Base-by-base conservation (phyloP, 2,797 vertebrate genomes). In the Sebastiscus tertius region DNA sequence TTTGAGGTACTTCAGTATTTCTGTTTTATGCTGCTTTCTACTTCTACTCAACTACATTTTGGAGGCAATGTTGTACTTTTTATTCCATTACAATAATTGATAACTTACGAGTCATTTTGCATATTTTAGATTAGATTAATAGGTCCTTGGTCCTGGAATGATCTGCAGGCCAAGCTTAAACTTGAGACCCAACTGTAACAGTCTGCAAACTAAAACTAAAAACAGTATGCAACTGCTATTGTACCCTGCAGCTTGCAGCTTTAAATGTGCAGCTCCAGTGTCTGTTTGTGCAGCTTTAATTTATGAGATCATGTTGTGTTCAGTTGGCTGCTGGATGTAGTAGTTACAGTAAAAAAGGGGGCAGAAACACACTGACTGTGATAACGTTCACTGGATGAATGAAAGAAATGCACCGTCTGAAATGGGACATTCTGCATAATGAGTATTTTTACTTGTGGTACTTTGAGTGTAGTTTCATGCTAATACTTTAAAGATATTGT, bases 301-400 rank as follows among this genome's bases (percentile, higher is more conserved):
- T 55, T 6, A 27, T 6, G 18, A 61, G 26, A 42, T 31, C 61
- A 6, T 55, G 74, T 6, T 68, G 36, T 39, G 36, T 58, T 24
- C 52, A 46, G 52, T 18, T 58, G 24, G 12, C 56, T 67, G 59
- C 42, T 63, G 22, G 31, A 11, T 5, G 71, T 7, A 13, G 31
- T 39, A 14, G 34, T 42, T 8, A 4, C 10, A 52, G 42, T 7
- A 26, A 20, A 18, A 59, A 39, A 74, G 65, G 62, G 72, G 81
- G 74, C 55, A 64, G 78, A 83, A 75, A 78, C 80, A 39, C 9
- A 9, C 14, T 2, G 11, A 24, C 36, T 33, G 18, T 10, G 58
- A 56, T 34, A 64, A 8, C 27, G 8, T 2, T 26, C 22, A 46
- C 55, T 55, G 67, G 31, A 83, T 83, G 84, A 85, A 90, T 83